Evolutionary conservation across 2,888 invertebrate species (phyloP).

Genomic region (Rhynchonema sp.): DNA sequence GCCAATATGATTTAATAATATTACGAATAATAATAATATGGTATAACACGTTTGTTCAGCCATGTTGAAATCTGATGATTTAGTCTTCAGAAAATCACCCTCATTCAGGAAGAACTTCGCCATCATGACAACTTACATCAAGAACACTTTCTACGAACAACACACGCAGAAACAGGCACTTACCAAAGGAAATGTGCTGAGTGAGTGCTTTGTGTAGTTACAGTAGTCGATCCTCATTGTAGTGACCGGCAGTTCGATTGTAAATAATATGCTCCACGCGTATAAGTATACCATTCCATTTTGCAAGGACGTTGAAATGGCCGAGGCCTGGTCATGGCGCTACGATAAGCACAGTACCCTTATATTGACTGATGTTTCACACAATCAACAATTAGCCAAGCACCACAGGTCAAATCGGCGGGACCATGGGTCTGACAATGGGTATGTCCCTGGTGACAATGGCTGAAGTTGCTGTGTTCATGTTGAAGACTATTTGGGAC

Average conservation of each 20-base stretch:
- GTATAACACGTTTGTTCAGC: too few relatives aligned
- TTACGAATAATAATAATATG: too few relatives aligned
- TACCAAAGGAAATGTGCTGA: not conserved
- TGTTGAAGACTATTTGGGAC: not conserved
- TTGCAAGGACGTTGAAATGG: too few relatives aligned
- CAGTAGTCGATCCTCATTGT: too few relatives aligned
- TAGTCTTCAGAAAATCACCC: too few relatives aligned
- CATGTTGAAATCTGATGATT: too few relatives aligned
- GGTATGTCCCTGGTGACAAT: not conserved
- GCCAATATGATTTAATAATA: too few relatives aligned
- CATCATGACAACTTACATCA: not conserved
- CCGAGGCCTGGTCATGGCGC: too few relatives aligned
- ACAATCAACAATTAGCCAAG: not conserved
- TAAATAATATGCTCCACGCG: not conserved
- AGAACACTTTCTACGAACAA: not conserved
- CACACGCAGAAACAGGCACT: not conserved
- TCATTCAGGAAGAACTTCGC: not conserved
- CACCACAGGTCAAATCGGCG: not conserved
- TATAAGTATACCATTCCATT: too few relatives aligned
- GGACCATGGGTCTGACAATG: not conserved
- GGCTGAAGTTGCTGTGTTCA: not conserved
- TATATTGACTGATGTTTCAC: too few relatives aligned
- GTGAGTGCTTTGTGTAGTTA: not conserved
- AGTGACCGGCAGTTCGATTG: not conserved
- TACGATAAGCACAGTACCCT: too few relatives aligned